Conservation (phyloP, 1,140 invertebrate genomes). For the Archivesica marissinica region DNA sequence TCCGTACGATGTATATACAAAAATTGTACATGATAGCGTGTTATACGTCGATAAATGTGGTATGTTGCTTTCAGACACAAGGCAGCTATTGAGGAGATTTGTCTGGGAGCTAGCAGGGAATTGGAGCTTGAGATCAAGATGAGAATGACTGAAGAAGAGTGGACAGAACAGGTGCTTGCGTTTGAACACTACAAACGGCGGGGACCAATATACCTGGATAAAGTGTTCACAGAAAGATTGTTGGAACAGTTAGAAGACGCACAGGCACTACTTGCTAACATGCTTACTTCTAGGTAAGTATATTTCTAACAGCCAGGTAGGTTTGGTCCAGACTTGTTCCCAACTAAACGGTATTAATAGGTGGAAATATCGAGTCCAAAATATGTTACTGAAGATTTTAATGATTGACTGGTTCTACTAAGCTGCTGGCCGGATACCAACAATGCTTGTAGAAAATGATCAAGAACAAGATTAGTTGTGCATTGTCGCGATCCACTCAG, state of each 20-base stretch:
- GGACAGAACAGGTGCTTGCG: conserved; percentile 84
- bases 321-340: too few relatives aligned
- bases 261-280: conserved; percentile 81
- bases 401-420: too few relatives aligned
- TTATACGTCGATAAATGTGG: background rate
- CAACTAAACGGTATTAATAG: too few relatives aligned
- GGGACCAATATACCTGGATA: conserved; percentile 83
- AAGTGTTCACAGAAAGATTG: conserved; percentile 81
- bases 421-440: too few relatives aligned
- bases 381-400: too few relatives aligned
- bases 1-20: too few relatives aligned
- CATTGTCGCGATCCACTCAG: too few relatives aligned
- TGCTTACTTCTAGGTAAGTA: conserved; percentile 79
- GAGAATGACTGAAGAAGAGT: conserved; percentile 83
- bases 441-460: too few relatives aligned
- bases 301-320: background rate
- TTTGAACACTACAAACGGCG: conserved; percentile 83
- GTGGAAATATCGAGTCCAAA: too few relatives aligned
- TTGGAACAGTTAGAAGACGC: conserved; percentile 84
- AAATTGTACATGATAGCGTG: too few relatives aligned
- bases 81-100: conserved; percentile 83
- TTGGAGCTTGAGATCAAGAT: conserved; percentile 83
- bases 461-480: too few relatives aligned
- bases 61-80: conserved; percentile 76
- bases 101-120: conserved; percentile 81